phyloP scores from a whole-genome alignment of 1,140 invertebrate species.

The Drosophila pachea region DNA sequence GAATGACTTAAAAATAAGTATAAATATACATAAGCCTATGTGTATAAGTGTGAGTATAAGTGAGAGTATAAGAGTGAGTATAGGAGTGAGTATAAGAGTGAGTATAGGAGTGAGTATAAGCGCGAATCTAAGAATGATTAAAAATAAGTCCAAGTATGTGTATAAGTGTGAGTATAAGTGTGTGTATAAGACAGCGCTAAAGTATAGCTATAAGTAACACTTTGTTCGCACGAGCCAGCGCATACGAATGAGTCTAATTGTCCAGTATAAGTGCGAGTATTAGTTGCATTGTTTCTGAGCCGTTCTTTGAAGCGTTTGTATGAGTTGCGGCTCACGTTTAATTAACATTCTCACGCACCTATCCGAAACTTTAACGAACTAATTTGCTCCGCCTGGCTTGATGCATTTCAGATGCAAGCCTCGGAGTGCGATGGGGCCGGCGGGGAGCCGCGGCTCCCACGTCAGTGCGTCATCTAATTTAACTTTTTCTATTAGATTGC shows the following conservation, averaged over 20 bases:
- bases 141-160: neutral
- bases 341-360: neutral
- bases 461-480: constrained; percentile 70
- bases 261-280: neutral
- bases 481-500: constrained; percentile 75
- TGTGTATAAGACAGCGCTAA: neutral
- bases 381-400: neutral
- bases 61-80: neutral
- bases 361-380: neutral
- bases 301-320: neutral
- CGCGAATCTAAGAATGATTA: too few relatives aligned
- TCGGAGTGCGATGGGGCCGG: neutral
- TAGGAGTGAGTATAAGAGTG: neutral
- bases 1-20: neutral
- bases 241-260: neutral
- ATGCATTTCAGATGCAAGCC: constrained; percentile 10
- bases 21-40: neutral
- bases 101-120: neutral
- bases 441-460: constrained; percentile 1
- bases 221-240: too few relatives aligned
- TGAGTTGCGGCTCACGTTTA: neutral
- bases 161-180: neutral
- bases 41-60: neutral
- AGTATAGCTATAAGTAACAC: too few relatives aligned
- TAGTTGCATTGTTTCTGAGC: too few relatives aligned